phyloP scores from a whole-genome alignment of 2,797 vertebrate species.

The Sebastes aleutianus region DNA sequence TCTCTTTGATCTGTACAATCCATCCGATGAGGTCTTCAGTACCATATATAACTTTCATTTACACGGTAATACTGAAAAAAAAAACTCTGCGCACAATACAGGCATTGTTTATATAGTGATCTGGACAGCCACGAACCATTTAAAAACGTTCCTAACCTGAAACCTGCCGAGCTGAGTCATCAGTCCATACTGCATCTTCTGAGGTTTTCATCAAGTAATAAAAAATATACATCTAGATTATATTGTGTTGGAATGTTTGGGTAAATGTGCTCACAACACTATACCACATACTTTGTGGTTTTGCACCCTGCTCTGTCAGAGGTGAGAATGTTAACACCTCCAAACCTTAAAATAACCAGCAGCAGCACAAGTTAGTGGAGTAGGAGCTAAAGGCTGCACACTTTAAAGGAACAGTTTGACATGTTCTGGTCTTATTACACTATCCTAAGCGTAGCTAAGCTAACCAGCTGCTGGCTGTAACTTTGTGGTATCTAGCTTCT shows the following conservation, averaged over 20 bases:
- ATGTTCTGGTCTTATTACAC: background rate
- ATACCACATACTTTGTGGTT: conserved; percentile 45
- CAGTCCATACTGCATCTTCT: conserved; percentile 45
- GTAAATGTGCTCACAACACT: conserved; percentile 49
- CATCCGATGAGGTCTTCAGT: conserved; percentile 30
- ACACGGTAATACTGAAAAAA: conserved; percentile 30
- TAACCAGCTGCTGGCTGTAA: background rate
- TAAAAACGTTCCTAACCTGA: conserved; percentile 7
- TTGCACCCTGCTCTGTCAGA: conserved; percentile 40
- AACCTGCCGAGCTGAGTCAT: conserved; percentile 8
- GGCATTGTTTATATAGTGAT: background rate
- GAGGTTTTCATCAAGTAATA: conserved; percentile 57
- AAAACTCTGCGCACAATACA: background rate
- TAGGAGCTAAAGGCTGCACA: conserved; percentile 20
- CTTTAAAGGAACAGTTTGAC: conserved; percentile 10
- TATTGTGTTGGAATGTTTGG: conserved; percentile 48
- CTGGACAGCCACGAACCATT: background rate
- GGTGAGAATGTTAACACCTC: conserved; percentile 28
- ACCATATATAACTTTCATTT: conserved; percentile 31
- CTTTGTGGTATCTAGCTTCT: background rate
- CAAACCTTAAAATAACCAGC: conserved; percentile 33
- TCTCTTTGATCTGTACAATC: conserved; percentile 5
- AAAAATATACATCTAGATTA: conserved; percentile 68
- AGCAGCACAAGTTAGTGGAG: conserved; percentile 38
- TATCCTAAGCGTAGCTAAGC: conserved; percentile 3